A percentile compares a stretch with the other conserved stretches of the same genome.
These are phyloP conservation scores for Cantharis nigra DNA, from an alignment of 2,888 invertebrate genomes.

Conservation along the genomic window DNA sequence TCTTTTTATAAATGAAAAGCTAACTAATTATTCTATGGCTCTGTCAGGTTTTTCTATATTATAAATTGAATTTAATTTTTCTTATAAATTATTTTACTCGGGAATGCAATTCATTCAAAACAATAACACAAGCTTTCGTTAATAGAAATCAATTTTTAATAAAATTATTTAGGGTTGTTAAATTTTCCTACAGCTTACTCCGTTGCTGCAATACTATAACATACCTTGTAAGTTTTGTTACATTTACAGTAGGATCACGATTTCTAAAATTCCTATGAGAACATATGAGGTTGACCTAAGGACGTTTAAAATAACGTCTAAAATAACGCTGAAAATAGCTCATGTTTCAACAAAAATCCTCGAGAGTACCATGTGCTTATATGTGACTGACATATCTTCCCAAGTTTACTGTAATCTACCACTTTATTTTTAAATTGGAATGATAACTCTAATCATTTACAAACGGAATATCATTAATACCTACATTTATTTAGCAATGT, in stretches of 20 bases:
- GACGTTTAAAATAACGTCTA: conserved; percentile 27
- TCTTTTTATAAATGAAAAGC: conserved; percentile 19
- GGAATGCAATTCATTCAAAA: not conserved
- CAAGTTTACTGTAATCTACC: not conserved
- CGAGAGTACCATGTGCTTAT: conserved; percentile 17
- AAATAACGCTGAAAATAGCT: conserved; percentile 23
- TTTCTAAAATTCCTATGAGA: conserved; percentile 10
- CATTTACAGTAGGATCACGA: conserved; percentile 20
- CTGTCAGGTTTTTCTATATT: conserved; percentile 11
- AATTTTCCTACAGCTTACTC: not conserved
- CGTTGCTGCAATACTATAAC: not conserved
- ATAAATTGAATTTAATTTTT: conserved; percentile 10
- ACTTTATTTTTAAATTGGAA: not conserved
- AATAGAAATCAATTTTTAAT: not conserved
- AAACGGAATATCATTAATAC: not conserved
- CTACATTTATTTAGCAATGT: not conserved
- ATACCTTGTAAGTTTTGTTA: conserved; percentile 2
- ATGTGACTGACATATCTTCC: conserved; percentile 21
- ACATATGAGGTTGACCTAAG: conserved; percentile 19
- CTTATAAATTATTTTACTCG: conserved; percentile 3
- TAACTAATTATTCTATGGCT: conserved; percentile 21
- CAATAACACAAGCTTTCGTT: not conserved
- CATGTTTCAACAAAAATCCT: conserved; percentile 25
- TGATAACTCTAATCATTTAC: not conserved
- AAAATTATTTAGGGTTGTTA: not conserved